Evolutionary conservation across 2,888 invertebrate genomes (phyloP).

Genomic region (Heliconius charithonia): DNA sequence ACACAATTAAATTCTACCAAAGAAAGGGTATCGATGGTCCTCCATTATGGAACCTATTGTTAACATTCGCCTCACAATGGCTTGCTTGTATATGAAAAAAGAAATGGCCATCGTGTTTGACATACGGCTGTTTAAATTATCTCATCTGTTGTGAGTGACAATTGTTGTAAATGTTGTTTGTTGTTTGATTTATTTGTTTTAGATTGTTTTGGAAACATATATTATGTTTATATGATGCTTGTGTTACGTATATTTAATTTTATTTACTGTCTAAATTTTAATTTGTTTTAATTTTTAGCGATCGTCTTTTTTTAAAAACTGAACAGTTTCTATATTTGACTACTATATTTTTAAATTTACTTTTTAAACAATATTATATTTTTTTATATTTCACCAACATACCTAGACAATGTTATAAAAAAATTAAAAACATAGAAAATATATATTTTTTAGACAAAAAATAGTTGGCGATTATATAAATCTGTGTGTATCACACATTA

Average conservation of each 20-base stretch:
- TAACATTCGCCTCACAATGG: constrained; percentile 79
- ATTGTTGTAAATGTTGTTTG: not conserved
- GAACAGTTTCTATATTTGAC: too few relatives aligned
- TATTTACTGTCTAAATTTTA: too few relatives aligned
- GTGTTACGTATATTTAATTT: too few relatives aligned
- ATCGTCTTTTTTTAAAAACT: too few relatives aligned
- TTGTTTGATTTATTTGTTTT: not conserved
- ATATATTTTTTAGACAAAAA: too few relatives aligned
- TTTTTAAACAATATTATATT: too few relatives aligned
- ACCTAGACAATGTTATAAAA: too few relatives aligned
- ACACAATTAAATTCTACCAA: constrained; percentile 81
- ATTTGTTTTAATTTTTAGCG: too few relatives aligned
- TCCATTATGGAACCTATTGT: constrained; percentile 80
- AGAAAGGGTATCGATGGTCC: constrained; percentile 81
- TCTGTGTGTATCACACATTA: constrained; percentile 46
- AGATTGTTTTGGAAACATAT: not conserved
- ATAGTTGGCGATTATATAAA: not conserved
- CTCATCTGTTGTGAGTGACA: not conserved
- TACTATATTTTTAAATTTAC: too few relatives aligned
- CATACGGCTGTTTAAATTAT: constrained; percentile 50
- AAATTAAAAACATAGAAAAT: too few relatives aligned
- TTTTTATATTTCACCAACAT: too few relatives aligned
- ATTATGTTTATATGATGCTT: too few relatives aligned
- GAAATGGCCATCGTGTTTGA: constrained; percentile 68
- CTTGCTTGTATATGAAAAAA: constrained; percentile 80